phyloP scores from a whole-genome alignment of 2,888 invertebrate genomes.

The Acanthosepion pharaonis region DNA sequence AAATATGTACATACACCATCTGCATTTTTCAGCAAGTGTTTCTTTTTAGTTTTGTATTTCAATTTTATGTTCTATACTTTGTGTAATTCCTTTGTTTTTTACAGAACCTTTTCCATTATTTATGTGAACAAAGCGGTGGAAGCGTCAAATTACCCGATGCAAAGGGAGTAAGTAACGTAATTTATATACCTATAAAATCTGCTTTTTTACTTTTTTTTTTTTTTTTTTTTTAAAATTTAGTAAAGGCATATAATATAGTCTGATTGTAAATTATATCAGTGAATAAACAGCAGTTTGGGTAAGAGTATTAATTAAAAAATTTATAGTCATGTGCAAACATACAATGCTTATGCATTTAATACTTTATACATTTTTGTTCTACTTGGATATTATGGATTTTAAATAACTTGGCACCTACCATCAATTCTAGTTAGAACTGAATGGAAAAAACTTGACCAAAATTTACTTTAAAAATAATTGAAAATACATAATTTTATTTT shows the following conservation, averaged over 20 bases:
- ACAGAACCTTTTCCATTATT: conserved; percentile 93
- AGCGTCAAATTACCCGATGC: conserved; percentile 93
- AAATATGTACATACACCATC: too few species aligned
- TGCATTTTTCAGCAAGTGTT: neutral
- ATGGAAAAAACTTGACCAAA: too few species aligned
- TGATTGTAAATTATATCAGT: too few species aligned
- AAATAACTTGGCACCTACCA: too few species aligned
- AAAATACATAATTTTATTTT: conserved; percentile 43
- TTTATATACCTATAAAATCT: neutral
- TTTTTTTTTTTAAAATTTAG: neutral
- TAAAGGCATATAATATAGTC: neutral
- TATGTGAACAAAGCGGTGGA: conserved; percentile 90
- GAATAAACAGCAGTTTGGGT: too few species aligned
- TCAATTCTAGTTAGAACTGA: too few species aligned
- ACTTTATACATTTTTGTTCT: too few species aligned
- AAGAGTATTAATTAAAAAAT: too few species aligned
- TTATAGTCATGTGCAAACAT: too few species aligned
- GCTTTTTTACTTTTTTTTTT: neutral
- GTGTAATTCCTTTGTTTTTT: conserved; percentile 53
- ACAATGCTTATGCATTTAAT: too few species aligned
- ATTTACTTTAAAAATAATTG: too few species aligned
- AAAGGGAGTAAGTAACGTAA: conserved; percentile 79
- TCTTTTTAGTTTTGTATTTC: neutral
- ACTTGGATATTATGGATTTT: too few species aligned
- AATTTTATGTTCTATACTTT: neutral